Conservation (phyloP, 2,797 vertebrate genomes). For the Choloepus didactylus region DNA sequence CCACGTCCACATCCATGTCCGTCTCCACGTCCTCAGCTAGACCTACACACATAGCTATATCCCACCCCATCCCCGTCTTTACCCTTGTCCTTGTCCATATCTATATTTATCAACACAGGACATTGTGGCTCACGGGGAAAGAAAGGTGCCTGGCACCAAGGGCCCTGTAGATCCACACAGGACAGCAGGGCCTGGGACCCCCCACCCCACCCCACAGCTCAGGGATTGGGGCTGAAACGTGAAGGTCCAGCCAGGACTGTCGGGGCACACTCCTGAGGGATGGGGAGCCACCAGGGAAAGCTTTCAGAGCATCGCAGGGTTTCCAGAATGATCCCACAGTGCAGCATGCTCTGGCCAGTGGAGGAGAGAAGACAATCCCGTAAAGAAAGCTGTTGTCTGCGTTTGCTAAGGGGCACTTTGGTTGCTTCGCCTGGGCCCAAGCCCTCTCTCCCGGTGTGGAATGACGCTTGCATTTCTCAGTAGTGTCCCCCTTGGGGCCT, state of each 20-base stretch:
- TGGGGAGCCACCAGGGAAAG: fast-evolving
- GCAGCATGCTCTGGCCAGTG: too few species aligned
- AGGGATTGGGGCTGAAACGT: fast-evolving
- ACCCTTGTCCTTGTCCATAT: too few species aligned
- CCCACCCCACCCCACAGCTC: too few species aligned
- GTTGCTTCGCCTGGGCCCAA: too few species aligned
- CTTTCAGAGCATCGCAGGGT: too few species aligned
- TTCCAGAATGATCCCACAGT: fast-evolving
- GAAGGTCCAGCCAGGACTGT: too few species aligned
- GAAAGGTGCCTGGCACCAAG: background rate
- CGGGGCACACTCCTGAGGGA: fast-evolving
- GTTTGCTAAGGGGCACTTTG: fast-evolving
- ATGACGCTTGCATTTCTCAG: fast-evolving
- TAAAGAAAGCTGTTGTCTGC: background rate
- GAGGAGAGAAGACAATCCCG: fast-evolving
- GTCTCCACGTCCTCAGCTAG: too few species aligned
- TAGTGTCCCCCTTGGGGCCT: fast-evolving
- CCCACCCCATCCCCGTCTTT: background rate
- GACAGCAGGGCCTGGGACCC: background rate
- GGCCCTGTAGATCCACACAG: too few species aligned
- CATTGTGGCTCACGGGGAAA: background rate
- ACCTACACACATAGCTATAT: background rate
- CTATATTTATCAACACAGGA: background rate
- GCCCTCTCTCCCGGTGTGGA: fast-evolving
- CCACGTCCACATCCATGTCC: too few species aligned